Evolutionary conservation across 2,888 invertebrate genomes (phyloP), one percentile per base, ranked within the genome.

Genomic region (Napeogenes inachia): DNA sequence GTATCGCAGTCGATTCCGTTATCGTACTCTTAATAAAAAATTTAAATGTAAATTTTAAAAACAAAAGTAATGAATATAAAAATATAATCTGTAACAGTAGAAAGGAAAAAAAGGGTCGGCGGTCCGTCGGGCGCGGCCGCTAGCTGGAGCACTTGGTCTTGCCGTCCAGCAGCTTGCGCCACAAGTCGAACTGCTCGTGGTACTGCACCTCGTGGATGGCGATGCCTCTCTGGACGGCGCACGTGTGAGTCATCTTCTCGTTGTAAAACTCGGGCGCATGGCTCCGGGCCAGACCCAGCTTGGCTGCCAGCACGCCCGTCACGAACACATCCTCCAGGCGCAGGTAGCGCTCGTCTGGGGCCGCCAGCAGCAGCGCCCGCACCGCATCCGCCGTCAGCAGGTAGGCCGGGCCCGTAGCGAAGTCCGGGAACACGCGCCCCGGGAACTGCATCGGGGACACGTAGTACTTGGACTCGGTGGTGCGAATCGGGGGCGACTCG

Each of bases 361-460:
- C 94, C 56, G 93, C 93, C 21, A 84, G 82, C 80, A 95, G 95
- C 62, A 98, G 86, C 73, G 93, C 93, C 63, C 93, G 92, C 54
- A 96, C 92, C 59, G 95, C 91, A 79, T 95, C 94, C 59, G 92
- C 92, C 59, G 96, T 94, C 80, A 98, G 81, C 59, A 97, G 88
- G 87, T 98, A 98, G 12, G 97, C 97, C 32, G 98, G 97, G 2
- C 98, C 98, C 3, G 98, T 97, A 13, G 96, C 95, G 82, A 98
- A 98, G 78, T 96, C 95, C 3, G 98, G 98, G 87, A 96, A 98
- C 65, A 94, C 91, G 57, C 66, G 65, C 13, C 93, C 93, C 73
- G 93, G 92, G 84, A 94, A 98, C 82, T 96, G 95, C 72, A 92
- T 91, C 59, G 92, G 91, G 12, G 97, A 95, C 64, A 98, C 95